Evolutionary conservation across 2,888 invertebrate genomes (phyloP).

Genomic region (Ellobium chinense): DNA sequence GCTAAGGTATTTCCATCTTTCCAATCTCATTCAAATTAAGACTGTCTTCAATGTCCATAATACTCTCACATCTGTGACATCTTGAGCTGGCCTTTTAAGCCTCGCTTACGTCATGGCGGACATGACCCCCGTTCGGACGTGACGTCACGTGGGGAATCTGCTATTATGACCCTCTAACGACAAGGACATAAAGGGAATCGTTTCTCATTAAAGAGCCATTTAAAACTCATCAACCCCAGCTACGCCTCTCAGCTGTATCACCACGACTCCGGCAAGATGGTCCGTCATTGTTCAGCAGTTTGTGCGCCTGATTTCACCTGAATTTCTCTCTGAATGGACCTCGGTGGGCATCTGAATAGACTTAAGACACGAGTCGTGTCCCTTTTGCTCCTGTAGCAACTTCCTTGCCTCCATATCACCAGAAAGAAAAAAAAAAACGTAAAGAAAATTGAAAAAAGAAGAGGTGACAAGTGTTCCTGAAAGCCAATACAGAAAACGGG

Average conservation of each 20-base stretch:
- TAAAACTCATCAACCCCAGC: slow-evolving; percentile 25
- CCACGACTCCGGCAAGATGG: slow-evolving; percentile 8
- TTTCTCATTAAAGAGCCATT: slow-evolving; percentile 23
- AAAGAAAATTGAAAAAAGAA: no score
- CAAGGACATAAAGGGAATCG: not conserved
- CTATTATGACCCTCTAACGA: slow-evolving; percentile 18
- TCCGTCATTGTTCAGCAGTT: slow-evolving; percentile 11
- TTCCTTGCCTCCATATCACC: no score
- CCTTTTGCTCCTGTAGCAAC: not conserved
- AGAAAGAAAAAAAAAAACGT: no score
- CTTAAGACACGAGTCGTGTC: slow-evolving; percentile 22
- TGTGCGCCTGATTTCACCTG: slow-evolving; percentile 3
- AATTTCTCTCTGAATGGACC: not conserved
- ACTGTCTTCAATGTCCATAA: no score
- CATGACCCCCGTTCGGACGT: not conserved
- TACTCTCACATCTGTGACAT: no score
- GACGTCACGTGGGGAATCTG: not conserved
- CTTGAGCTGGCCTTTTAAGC: not conserved
- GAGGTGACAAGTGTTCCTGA: no score
- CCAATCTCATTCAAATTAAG: no score
- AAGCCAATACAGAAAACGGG: no score
- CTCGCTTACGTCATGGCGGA: not conserved
- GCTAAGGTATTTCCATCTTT: no score
- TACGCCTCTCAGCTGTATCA: not conserved
- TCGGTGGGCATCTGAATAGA: slow-evolving; percentile 15